Evolutionary conservation across 2,888 invertebrate species (phyloP), one percentile per base, ranked within the genome.

Genomic region (Barypeithes pellucidus): DNA sequence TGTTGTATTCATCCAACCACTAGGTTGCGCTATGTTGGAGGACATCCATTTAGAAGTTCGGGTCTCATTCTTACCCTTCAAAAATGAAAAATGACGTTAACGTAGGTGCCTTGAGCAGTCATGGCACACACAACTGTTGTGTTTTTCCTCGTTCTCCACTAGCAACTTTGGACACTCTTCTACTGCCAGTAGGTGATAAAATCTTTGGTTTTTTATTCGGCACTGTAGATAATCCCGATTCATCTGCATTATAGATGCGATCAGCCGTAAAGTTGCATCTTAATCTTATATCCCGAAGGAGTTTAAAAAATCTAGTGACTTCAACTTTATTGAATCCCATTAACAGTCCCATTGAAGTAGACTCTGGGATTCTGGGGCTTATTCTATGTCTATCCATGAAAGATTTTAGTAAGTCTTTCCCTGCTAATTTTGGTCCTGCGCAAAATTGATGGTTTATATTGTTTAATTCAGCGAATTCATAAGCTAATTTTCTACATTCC

Each of bases 1-100:
- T 36, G 72, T 75, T 36, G 72, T 75, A 54, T 69, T 75, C 72
- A 81, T 80, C 80, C 79, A 80, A 12, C 78, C 79, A 24, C 24
- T 24, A 24, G 24, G 24, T 24, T 24, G 24, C 24, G 5, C 24
- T 4, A 24, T 24, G 24, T 24, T 24, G 24, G 24, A 24, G 24
- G 57, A 57, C 71, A 18, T 67, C 69, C 78, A 77, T 18, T 68
- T 75, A 68, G 68, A 76, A 14, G 76, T 75, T 24, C 24, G 5
- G 24, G 24, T 24, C 24, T 24, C 24, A 24, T 24, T 24, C 24
- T 24, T 24, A 24, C 24, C 24, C 5, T 24, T 24, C 24, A 24
- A 24, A 24, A 24, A 24, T 24, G 24, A 24, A 5, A 24, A 24
- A 24, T 24, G 24, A 5, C 5, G 24, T 2, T n/a, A 24, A 24